Base-by-base conservation (phyloP, 1,140 invertebrate genomes). In the Ptiloglossa arizonensis region DNA sequence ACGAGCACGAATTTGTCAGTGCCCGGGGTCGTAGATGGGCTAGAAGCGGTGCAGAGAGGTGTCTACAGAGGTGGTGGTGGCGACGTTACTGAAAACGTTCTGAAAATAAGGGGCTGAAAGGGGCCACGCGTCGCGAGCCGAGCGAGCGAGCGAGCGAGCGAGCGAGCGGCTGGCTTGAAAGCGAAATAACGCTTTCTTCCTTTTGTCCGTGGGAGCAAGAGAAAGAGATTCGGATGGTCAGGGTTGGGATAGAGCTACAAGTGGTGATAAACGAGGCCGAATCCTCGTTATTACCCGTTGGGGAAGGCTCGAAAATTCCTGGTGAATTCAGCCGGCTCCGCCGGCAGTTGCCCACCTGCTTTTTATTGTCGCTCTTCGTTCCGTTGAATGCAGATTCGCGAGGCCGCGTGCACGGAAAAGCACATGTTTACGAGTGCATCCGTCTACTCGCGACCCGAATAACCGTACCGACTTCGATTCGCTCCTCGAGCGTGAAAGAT, bases 251-350 rank as follows among this genome's bases (percentile, higher is more conserved):
- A 87, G 85, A 89, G 90, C 91, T 89, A 92, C 91, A 92, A 92
- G 91, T 92, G 91, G 90, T 92, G 90, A 91, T 91, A 91, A 91
- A 92, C 88, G 91, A 90, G 90, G 89, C 88, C 85, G 87, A 90
- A 89, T 87, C 87, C 88, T 88, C 89, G 88, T 90, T 87, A 90
- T 89, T 90, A 88, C 87, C 88, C 89, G 88, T 89, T 89, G 82
- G 80, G 71, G 87, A 83, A 88, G 68, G 66, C 82, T 69, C 71
- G 82, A 69, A 83, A 80, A 85, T 86, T 85, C 72, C 83, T 73
- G 60, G 29, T 80, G 83, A 85, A 80, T 80, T 75, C 80, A 73
- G 17, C 71, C 46, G 77, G 71, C 56, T 70, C 50, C 44, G 57
- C 66, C 66, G 56, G 54, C 68, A 60, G 50, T 50, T 50, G 24